phyloP scores from a whole-genome alignment of 2,113 vertebrate species.

The Xiphorhynchus elegans region DNA sequence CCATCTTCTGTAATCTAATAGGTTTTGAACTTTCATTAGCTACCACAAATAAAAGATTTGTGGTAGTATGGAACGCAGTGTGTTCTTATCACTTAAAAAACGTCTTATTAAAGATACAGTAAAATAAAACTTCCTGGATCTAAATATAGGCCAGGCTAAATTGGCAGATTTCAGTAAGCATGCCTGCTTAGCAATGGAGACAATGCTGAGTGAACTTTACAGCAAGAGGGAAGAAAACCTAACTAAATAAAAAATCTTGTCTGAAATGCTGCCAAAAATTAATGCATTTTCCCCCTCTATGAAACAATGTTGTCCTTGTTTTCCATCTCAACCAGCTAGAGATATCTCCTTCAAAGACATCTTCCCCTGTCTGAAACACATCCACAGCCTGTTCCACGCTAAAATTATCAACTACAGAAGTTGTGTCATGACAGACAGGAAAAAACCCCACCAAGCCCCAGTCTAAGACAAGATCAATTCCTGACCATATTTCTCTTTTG shows the following conservation, averaged over 20 bases:
- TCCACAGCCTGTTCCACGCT: neutral
- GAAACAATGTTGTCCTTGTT: neutral
- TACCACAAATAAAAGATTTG: constrained; percentile 49
- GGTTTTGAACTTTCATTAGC: constrained; percentile 45
- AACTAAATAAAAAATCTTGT: constrained; percentile 39
- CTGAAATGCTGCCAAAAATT: constrained; percentile 51
- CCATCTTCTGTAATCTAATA: neutral
- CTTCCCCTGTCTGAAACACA: neutral
- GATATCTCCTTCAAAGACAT: neutral
- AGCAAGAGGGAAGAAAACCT: neutral
- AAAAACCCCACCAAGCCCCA: neutral
- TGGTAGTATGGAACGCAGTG: neutral
- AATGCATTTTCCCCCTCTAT: neutral
- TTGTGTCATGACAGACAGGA: neutral
- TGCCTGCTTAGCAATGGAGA: constrained; percentile 47
- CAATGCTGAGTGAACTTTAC: constrained; percentile 42
- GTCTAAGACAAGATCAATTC: neutral
- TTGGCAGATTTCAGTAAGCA: constrained; percentile 45
- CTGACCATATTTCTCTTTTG: neutral
- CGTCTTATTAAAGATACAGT: neutral
- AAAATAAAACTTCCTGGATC: constrained; percentile 42
- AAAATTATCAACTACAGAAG: neutral
- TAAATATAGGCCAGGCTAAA: constrained; percentile 45
- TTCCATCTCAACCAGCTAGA: neutral
- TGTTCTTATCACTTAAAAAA: constrained; percentile 3